phyloP scores from a whole-genome alignment of 1,140 invertebrate species.

The Drosophila arawakana region DNA sequence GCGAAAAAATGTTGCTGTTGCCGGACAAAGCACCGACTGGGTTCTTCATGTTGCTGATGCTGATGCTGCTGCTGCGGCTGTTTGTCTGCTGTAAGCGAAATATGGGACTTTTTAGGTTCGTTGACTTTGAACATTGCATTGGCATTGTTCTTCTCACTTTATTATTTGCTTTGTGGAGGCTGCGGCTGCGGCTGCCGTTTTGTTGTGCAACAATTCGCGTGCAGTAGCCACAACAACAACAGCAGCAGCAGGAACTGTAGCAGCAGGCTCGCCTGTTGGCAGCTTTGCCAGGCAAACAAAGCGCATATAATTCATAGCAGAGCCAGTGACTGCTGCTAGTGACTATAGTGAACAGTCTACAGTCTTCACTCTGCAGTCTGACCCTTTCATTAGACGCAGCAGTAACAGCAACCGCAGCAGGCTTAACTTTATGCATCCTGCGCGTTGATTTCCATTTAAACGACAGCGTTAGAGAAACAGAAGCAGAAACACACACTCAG shows the following conservation, averaged over 20 bases:
- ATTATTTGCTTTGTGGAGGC: slow-evolving; percentile 75
- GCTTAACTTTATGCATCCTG: slow-evolving; percentile 80
- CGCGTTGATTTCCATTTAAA: slow-evolving; percentile 83
- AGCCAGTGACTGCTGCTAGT: slow-evolving; percentile 7
- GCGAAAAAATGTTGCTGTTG: slow-evolving; percentile 77
- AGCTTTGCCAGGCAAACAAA: slow-evolving; percentile 60
- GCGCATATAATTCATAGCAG: slow-evolving; percentile 80
- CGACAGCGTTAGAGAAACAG: slow-evolving; percentile 76
- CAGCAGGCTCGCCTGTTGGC: slow-evolving; percentile 26
- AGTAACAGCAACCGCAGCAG: slow-evolving; percentile 35
- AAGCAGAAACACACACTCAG: slow-evolving; percentile 22
- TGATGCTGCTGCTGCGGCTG: slow-evolving; percentile 32
- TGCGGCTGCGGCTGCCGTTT: slow-evolving; percentile 12
- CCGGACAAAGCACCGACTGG: slow-evolving; percentile 70
- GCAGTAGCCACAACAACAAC: slow-evolving; percentile 69
- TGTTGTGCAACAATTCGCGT: slow-evolving; percentile 74
- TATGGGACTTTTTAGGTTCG: slow-evolving; percentile 83
- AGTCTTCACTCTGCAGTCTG: slow-evolving; percentile 48
- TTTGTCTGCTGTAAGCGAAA: slow-evolving; percentile 67
- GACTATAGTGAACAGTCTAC: slow-evolving; percentile 30
- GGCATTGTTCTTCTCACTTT: slow-evolving; percentile 83
- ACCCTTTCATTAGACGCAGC: slow-evolving; percentile 79
- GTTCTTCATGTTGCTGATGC: slow-evolving; percentile 36
- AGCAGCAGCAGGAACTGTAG: slow-evolving; percentile 21
- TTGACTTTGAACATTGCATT: slow-evolving; percentile 81